Evolutionary conservation across 1,140 invertebrate species (phyloP), one percentile per base, ranked within the genome.

Genomic region (Drosophila varians): DNA sequence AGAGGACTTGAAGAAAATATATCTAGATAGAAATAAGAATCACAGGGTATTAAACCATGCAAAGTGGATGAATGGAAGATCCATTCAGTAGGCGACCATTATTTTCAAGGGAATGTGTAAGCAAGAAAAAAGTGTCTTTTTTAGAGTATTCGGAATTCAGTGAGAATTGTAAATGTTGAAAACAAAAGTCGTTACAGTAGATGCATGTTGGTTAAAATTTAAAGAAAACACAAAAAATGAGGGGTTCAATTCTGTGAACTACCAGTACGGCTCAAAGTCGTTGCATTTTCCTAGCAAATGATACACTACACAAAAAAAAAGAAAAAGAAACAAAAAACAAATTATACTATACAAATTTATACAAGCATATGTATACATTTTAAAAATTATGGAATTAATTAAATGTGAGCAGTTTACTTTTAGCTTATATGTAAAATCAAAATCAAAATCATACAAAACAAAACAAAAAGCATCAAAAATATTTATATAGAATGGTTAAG

Each of bases 71-170:
- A 12, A 31, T 19, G 57, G 16, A 36, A 1, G 7, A 26, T 49
- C 40, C 38, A 26, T 9, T 18, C 31, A 69, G 16, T 23, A 23
- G 28, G 42, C 31, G 26, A 21, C 38, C 21, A 66, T 53, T 66
- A n/a, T 16, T 36, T 26, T 19, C 23, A 45, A 66, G 64, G 64
- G 38, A 51, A 34, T 34, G 56, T 60, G 36, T 55, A 42, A 42
- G 57, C 57, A 54, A 77, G 64, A 43, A 71, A n/a, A 70, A 75
- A 75, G 82, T 87, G 82, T 87, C 82, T 87, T 87, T 88, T 74
- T 66, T 77, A 79, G 79, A 83, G 68, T 61, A 79, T 82, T 52
- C 55, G 60, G 74, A 69, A 68, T 87, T 80, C 56, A 58, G 60
- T 79, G 18, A 60, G 62, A 61, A 58, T 76, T 66, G 28, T 78